Percentiles rank a stretch among this genome's conserved stretches.
Evolutionary conservation across 2,113 vertebrate species (phyloP).

Genomic region (Excalfactoria chinensis): DNA sequence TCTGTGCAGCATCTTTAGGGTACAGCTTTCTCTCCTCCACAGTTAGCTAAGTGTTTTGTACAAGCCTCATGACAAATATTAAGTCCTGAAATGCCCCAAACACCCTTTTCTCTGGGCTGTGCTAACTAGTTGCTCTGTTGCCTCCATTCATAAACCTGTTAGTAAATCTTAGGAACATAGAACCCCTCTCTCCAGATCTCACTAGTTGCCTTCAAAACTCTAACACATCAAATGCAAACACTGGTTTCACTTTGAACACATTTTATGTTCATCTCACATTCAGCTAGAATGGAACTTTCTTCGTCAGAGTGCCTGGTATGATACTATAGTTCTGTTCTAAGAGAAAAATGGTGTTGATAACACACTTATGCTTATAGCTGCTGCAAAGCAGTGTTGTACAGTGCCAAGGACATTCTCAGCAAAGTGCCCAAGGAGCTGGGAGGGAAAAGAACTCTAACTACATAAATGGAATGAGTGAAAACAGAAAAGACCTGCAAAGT

Average conservation of each 20-base stretch:
- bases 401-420: too few relatives aligned
- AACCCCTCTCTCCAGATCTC: neutral
- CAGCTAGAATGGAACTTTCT: too few relatives aligned
- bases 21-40: neutral
- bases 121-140: neutral
- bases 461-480: neutral
- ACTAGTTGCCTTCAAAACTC: neutral
- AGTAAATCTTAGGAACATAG: neutral
- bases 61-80: neutral
- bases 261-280: neutral
- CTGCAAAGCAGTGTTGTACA: too few relatives aligned
- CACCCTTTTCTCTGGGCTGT: too few relatives aligned
- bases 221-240: neutral
- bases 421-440: too few relatives aligned
- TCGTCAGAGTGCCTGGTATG: too few relatives aligned
- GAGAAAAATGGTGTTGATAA: too few relatives aligned
- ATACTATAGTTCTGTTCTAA: too few relatives aligned
- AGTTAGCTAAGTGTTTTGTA: neutral
- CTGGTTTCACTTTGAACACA: neutral
- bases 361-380: too few relatives aligned
- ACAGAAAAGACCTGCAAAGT: neutral
- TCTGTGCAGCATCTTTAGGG: neutral
- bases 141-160: neutral
- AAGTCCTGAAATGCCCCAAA: neutral
- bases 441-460: neutral